These are phyloP conservation scores for Setipinna tenuifilis DNA, from an alignment of 2,797 vertebrate species.

Conservation along the genomic window DNA sequence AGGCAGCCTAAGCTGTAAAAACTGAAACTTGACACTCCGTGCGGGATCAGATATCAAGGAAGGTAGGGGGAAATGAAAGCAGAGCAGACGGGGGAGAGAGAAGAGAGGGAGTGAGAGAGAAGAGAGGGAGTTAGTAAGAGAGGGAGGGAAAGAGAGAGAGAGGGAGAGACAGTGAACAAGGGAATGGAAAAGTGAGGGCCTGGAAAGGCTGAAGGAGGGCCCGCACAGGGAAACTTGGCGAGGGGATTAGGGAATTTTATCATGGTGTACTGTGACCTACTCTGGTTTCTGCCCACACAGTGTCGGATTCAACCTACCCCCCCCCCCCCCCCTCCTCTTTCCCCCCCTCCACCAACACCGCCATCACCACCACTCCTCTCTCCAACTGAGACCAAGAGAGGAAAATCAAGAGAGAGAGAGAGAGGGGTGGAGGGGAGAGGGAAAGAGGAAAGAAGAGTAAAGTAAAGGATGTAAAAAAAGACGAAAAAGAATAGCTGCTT, in stretches of 20 bases:
- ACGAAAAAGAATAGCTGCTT: conserved; percentile 21
- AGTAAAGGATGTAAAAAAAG: not conserved
- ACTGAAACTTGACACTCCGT: conserved; percentile 92
- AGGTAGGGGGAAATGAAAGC: conserved; percentile 98
- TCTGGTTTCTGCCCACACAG: conserved; percentile 90
- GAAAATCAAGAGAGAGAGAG: conserved; percentile 18
- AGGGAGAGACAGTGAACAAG: conserved; percentile 76
- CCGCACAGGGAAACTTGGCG: conserved; percentile 93
- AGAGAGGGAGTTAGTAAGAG: conserved; percentile 73
- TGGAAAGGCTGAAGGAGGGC: conserved; percentile 78
- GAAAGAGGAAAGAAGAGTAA: not conserved
- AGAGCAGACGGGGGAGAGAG: conserved; percentile 82
- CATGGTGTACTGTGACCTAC: conserved; percentile 97
- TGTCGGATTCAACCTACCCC: conserved; percentile 85
- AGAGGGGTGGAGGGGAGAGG: not conserved
- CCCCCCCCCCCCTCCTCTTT: conserved; percentile 53
- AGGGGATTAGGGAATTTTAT: conserved; percentile 98
- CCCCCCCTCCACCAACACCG: conserved; percentile 26
- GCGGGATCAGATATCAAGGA: conserved; percentile 97
- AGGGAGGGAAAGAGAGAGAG: conserved; percentile 76
- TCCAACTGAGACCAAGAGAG: conserved; percentile 16
- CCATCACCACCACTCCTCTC: conserved; percentile 48
- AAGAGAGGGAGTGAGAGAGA: conserved; percentile 68
- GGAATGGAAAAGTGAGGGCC: conserved; percentile 85
- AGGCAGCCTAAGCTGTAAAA: conserved; percentile 99